Percentiles rank a stretch among this genome's conserved stretches.
These are phyloP conservation scores for Pipa parva DNA, from an alignment of 2,113 vertebrate genomes.

Conservation along the genomic window DNA sequence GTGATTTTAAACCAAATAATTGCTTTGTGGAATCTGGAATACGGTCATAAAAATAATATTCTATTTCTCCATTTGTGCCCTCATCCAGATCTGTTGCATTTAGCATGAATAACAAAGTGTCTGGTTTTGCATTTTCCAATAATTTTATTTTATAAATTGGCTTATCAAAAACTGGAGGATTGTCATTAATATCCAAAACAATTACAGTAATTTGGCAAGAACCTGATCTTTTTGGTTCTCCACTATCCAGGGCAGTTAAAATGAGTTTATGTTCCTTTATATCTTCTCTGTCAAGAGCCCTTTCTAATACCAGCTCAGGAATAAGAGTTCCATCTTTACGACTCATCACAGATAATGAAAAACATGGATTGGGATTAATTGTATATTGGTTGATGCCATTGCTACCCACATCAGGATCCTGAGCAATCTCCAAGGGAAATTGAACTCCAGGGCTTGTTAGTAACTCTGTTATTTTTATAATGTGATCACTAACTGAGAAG, in stretches of 20 bases:
- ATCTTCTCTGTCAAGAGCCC: slow-evolving; percentile 56
- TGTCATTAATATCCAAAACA: slow-evolving; percentile 61
- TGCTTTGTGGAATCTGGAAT: slow-evolving; percentile 57
- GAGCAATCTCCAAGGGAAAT: slow-evolving; percentile 66
- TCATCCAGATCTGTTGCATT: slow-evolving; percentile 55
- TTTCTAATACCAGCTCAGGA: slow-evolving; percentile 69
- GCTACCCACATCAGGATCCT: slow-evolving; percentile 67
- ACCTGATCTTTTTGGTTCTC: slow-evolving; percentile 48
- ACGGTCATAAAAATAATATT: slow-evolving; percentile 67
- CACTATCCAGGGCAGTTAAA: slow-evolving; percentile 52
- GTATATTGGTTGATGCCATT: slow-evolving; percentile 67
- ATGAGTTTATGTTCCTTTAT: slow-evolving; percentile 47
- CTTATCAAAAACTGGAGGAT: slow-evolving; percentile 58
- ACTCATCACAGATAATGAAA: slow-evolving; percentile 64
- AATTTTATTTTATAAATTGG: slow-evolving; percentile 50
- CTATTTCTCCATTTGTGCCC: slow-evolving; percentile 60
- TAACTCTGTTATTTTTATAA: slow-evolving; percentile 68
- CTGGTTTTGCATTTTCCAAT: slow-evolving; percentile 47
- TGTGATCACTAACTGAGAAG: slow-evolving; percentile 68
- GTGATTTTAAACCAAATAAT: slow-evolving; percentile 64
- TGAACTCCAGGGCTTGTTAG: slow-evolving; percentile 54
- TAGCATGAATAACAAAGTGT: slow-evolving; percentile 50
- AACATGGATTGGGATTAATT: slow-evolving; percentile 65
- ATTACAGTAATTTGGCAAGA: slow-evolving; percentile 45
- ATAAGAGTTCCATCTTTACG: slow-evolving; percentile 60